These are phyloP conservation scores for Merodon equestris DNA, from an alignment of 2,888 invertebrate genomes.

Conservation along the genomic window DNA sequence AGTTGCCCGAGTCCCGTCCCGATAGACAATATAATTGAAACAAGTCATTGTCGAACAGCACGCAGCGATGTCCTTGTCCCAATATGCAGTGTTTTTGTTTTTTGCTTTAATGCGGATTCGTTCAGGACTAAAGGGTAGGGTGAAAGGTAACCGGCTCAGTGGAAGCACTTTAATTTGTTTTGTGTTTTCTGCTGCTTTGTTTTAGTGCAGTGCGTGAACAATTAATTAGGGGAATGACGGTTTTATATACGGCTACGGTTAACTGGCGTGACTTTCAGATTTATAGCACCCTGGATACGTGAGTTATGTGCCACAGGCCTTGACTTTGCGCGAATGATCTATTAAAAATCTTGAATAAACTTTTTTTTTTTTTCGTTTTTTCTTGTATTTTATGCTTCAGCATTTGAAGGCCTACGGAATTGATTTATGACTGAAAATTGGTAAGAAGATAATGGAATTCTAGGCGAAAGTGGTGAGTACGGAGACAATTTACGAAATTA, in stretches of 20 bases:
- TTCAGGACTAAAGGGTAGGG: not conserved
- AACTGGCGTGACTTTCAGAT: constrained; percentile 34
- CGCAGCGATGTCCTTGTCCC: constrained; percentile 27
- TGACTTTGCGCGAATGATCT: constrained; percentile 26
- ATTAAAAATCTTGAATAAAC: constrained; percentile 22
- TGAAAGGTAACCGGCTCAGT: not conserved
- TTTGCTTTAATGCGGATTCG: not conserved
- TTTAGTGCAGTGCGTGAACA: constrained; percentile 44
- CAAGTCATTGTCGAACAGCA: not conserved
- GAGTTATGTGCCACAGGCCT: constrained; percentile 23
- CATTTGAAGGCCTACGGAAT: not conserved
- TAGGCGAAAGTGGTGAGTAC: no score
- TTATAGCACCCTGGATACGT: constrained; percentile 17
- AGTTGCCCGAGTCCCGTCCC: constrained; percentile 12
- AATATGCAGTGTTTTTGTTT: constrained; percentile 33
- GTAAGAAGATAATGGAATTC: no score
- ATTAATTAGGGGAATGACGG: constrained; percentile 44
- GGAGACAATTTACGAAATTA: no score
- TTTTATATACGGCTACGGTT: constrained; percentile 33
- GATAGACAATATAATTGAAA: constrained; percentile 36
- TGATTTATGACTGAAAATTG: constrained; percentile 15
- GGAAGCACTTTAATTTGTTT: constrained; percentile 9
- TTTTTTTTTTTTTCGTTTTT: not conserved
- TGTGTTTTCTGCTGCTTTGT: constrained; percentile 13
- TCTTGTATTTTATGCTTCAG: not conserved